Evolutionary conservation across 2,888 invertebrate genomes (phyloP).

Genomic region (Rhagium mordax): DNA sequence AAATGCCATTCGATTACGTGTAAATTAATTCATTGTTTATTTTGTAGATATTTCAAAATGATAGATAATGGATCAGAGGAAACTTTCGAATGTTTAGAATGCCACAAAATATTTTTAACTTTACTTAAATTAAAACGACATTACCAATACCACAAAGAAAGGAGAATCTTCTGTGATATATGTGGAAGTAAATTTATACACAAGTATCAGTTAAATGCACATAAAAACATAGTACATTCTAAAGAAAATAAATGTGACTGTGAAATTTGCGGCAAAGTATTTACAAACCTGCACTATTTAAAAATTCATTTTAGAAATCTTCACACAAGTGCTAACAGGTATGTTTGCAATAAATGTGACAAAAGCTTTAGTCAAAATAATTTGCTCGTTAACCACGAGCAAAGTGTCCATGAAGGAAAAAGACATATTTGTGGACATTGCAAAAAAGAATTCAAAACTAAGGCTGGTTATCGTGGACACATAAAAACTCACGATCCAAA

Average conservation of each 20-base stretch:
- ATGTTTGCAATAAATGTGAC: conserved; percentile 56
- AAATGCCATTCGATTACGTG: not conserved
- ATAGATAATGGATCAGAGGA: not conserved
- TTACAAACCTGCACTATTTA: conserved; percentile 43
- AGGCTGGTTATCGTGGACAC: conserved; percentile 52
- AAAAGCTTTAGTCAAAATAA: conserved; percentile 52
- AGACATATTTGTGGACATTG: conserved; percentile 55
- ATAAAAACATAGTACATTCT: conserved; percentile 63
- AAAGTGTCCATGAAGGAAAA: conserved; percentile 56
- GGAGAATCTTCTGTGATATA: conserved; percentile 49
- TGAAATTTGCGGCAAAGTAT: conserved; percentile 52
- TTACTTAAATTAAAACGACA: conserved; percentile 44
- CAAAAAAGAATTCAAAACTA: conserved; percentile 55
- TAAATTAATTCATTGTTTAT: not conserved
- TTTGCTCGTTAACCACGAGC: conserved; percentile 51
- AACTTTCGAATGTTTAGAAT: conserved; percentile 41
- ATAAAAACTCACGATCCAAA: conserved; percentile 49
- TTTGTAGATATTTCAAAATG: not conserved
- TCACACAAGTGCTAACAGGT: conserved; percentile 70
- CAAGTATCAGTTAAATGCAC: conserved; percentile 71
- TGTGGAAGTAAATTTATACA: conserved; percentile 61
- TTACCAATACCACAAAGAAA: conserved; percentile 45
- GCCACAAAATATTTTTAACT: conserved; percentile 48
- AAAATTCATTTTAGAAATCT: conserved; percentile 57
- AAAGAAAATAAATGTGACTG: conserved; percentile 42